Evolutionary conservation across 2,113 vertebrate genomes (phyloP).

Genomic region (Sinocyclocheilus anshuiensis): DNA sequence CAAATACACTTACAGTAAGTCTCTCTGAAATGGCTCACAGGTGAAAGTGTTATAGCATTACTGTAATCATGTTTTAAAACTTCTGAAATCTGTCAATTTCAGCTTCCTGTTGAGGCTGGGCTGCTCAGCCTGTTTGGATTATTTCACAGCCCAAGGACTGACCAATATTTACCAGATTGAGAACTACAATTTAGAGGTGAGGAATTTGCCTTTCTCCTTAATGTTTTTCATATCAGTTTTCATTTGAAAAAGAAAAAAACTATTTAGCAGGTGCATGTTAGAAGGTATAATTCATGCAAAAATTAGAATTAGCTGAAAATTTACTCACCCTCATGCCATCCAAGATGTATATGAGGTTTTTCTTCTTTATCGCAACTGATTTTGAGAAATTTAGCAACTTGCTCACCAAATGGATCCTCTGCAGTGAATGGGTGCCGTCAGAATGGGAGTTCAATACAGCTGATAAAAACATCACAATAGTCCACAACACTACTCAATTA

Average conservation of each 20-base stretch:
- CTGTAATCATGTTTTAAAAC: not conserved
- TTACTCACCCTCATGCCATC: too few relatives aligned
- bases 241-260: not conserved
- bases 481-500: too few relatives aligned
- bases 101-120: slow-evolving; percentile 99
- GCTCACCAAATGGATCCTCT: too few relatives aligned
- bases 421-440: too few relatives aligned
- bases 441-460: too few relatives aligned
- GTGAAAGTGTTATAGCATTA: not conserved
- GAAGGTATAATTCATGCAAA: too few relatives aligned
- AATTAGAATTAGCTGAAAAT: too few relatives aligned
- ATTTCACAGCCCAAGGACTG: slow-evolving; percentile 99
- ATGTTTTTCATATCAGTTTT: slow-evolving; percentile 48
- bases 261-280: not conserved
- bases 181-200: slow-evolving; percentile 92
- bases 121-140: slow-evolving; percentile 98
- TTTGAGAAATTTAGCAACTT: too few relatives aligned
- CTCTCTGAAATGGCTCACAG: not conserved
- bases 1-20: slow-evolving; percentile 25
- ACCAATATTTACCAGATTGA: slow-evolving; percentile 99
- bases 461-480: too few relatives aligned
- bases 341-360: too few relatives aligned
- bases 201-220: slow-evolving; percentile 67
- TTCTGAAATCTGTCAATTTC: slow-evolving; percentile 61
- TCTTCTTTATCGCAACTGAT: too few relatives aligned